Conservation (phyloP, 2,888 invertebrate genomes). For the Papilio gigon region DNA sequence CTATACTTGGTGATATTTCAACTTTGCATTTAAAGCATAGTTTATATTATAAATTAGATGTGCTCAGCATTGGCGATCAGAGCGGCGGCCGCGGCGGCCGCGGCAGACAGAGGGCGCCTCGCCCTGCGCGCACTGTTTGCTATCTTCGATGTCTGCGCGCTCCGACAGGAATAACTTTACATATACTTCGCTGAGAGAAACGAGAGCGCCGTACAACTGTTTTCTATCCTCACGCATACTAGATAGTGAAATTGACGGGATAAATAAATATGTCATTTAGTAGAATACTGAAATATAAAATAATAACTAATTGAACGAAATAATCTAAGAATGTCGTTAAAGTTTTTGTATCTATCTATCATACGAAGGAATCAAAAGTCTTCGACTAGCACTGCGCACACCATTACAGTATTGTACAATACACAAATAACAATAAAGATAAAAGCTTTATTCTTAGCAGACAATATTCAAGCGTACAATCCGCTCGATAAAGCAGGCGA, state of each 20-base stretch:
- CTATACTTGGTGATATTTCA: not conserved
- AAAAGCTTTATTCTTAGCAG: not conserved
- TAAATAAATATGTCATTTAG: not conserved
- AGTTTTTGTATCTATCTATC: no score
- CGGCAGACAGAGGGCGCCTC: conserved; percentile 28
- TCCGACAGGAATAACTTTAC: conserved; percentile 37
- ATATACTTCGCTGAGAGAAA: conserved; percentile 21
- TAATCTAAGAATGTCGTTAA: no score
- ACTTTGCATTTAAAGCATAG: not conserved
- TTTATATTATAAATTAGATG: not conserved
- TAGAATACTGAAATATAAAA: not conserved
- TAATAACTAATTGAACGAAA: no score
- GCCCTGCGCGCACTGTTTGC: conserved; percentile 15
- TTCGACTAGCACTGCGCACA: no score
- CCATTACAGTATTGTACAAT: not conserved
- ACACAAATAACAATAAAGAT: conserved; percentile 19
- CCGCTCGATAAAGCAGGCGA: conserved; percentile 24
- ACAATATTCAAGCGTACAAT: conserved; percentile 29
- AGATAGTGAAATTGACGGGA: not conserved
- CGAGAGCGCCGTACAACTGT: not conserved
- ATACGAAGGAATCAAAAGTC: no score
- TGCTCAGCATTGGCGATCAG: not conserved
- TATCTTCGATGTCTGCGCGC: conserved; percentile 15
- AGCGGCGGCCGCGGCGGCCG: conserved; percentile 8
- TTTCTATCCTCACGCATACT: not conserved